phyloP scores from a whole-genome alignment of 2,888 invertebrate genomes.

The Pandemis corylana region DNA sequence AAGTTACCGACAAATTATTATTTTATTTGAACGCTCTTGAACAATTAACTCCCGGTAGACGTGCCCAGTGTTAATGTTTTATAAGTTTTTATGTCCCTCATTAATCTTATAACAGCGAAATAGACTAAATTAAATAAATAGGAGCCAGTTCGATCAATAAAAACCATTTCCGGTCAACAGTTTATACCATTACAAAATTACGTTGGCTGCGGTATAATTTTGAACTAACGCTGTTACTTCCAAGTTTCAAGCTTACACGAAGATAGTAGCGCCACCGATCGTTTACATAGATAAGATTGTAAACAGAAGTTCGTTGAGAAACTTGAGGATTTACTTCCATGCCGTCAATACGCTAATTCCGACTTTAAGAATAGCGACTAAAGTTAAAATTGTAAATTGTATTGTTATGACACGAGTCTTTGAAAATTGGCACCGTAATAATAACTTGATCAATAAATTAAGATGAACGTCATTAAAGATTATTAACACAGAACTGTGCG shows the following conservation, averaged over 20 bases:
- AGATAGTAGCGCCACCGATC: neutral
- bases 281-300: neutral
- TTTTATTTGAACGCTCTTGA: neutral
- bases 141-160: constrained; percentile 24
- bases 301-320: neutral
- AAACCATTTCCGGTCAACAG: constrained; percentile 32
- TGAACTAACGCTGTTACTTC: constrained; percentile 2
- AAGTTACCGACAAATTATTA: too few species aligned
- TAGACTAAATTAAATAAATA: constrained; percentile 36
- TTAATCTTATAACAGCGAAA: constrained; percentile 32
- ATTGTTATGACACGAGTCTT: neutral
- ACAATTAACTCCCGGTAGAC: neutral
- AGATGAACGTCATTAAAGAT: constrained; percentile 29
- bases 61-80: constrained; percentile 17
- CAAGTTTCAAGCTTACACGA: neutral
- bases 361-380: neutral
- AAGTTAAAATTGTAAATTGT: neutral
- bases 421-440: neutral
- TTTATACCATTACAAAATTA: constrained; percentile 8
- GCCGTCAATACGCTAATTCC: neutral
- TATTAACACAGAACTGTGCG: constrained; percentile 29
- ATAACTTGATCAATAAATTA: constrained; percentile 27
- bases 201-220: neutral
- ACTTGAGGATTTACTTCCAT: neutral
- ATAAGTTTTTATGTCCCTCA: constrained; percentile 15